Conservation (phyloP, 2,113 vertebrate species). For the Gallinago jamesoni region DNA sequence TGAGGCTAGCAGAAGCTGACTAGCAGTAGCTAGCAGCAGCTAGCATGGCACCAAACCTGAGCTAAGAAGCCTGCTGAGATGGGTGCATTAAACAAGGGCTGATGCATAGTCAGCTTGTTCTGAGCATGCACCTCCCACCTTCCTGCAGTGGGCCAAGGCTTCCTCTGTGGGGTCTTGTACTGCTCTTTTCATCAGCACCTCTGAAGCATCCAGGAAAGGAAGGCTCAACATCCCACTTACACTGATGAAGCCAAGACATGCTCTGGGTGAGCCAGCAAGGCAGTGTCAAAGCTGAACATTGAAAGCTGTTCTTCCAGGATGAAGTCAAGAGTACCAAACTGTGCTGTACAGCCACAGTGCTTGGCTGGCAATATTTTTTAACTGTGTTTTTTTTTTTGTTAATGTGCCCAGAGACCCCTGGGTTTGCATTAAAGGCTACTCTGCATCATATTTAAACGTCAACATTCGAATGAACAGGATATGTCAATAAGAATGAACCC, state of each 20-base stretch:
- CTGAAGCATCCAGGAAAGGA: background rate
- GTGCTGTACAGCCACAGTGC: background rate
- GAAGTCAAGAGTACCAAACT: background rate
- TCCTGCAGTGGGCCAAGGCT: background rate
- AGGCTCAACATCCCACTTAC: background rate
- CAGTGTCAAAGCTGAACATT: background rate
- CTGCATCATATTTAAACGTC: background rate
- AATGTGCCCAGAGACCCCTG: background rate
- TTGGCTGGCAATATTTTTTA: background rate
- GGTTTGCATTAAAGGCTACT: background rate
- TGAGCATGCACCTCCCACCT: background rate
- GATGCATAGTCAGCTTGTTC: background rate
- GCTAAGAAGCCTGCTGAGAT: background rate
- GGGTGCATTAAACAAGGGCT: background rate
- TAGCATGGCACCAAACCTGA: background rate
- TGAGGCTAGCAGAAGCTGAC: background rate
- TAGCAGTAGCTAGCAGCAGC: background rate
- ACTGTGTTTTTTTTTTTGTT: background rate
- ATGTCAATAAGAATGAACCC: background rate
- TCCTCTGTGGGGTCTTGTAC: background rate
- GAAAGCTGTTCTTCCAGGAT: background rate
- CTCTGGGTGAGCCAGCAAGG: background rate
- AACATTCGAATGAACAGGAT: background rate
- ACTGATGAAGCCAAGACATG: background rate
- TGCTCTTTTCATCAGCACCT: background rate